Percentiles rank a stretch among this genome's conserved stretches.
phyloP scores from a whole-genome alignment of 2,113 vertebrate species.

The Eclectus roratus region DNA sequence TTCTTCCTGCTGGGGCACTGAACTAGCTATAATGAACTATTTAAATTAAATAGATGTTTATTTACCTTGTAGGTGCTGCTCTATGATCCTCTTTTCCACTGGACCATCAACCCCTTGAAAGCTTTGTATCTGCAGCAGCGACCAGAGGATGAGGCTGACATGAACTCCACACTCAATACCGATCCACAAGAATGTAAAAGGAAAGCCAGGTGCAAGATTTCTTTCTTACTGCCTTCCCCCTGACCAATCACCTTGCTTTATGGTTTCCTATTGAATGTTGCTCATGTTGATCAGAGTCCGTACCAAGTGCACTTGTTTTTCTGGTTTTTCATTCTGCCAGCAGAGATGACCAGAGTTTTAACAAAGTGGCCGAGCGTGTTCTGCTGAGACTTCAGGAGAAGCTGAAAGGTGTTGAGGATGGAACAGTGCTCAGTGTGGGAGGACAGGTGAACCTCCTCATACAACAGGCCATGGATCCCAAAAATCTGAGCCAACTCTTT shows the following conservation, averaged over 20 bases:
- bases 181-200: slow-evolving; percentile 79
- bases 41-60: background rate
- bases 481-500: slow-evolving; percentile 93
- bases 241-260: background rate
- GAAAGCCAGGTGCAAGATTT: slow-evolving; percentile 77
- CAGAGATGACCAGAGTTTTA: slow-evolving; percentile 88
- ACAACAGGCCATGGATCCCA: slow-evolving; percentile 95
- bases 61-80: slow-evolving; percentile 84
- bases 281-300: background rate
- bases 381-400: slow-evolving; percentile 96
- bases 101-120: slow-evolving; percentile 98
- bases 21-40: background rate
- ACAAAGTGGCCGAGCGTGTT: slow-evolving; percentile 97
- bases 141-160: slow-evolving; percentile 89
- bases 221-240: background rate
- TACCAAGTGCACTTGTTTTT: background rate
- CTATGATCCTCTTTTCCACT: slow-evolving; percentile 96
- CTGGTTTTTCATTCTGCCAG: background rate
- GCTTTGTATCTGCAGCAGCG: slow-evolving; percentile 92
- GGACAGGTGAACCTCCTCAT: slow-evolving; percentile 98
- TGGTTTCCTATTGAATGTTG: background rate
- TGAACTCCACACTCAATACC: slow-evolving; percentile 78
- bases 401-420: slow-evolving; percentile 95
- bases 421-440: slow-evolving; percentile 89
- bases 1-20: background rate